These are phyloP conservation scores for Sclerurus mexicanus DNA, from an alignment of 2,113 vertebrate species.

Conservation along the genomic window DNA sequence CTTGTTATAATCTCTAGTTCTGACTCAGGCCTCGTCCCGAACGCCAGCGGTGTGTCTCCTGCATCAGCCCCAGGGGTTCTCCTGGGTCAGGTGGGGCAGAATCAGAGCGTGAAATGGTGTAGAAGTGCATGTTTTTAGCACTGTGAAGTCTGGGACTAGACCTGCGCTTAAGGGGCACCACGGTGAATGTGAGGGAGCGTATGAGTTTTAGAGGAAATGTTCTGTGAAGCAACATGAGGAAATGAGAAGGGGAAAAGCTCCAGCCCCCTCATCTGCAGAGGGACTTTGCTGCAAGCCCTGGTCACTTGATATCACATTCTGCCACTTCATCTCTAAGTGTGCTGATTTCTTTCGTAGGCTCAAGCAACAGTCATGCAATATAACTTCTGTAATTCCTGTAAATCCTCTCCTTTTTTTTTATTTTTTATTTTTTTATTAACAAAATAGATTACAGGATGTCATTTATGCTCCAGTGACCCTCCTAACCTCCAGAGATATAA, in stretches of 20 bases:
- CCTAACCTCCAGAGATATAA: not conserved
- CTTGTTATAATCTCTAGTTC: not conserved
- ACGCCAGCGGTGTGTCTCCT: rapidly evolving
- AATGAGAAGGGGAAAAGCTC: not conserved
- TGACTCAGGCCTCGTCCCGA: not conserved
- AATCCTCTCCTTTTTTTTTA: not conserved
- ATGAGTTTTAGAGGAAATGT: not conserved
- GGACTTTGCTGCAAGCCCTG: not conserved
- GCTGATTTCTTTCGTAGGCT: not conserved
- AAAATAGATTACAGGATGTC: not conserved
- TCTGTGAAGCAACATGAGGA: not conserved
- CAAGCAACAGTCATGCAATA: not conserved
- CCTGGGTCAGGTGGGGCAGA: not conserved
- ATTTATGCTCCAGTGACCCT: not conserved
- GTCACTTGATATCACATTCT: not conserved
- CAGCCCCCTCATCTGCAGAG: not conserved
- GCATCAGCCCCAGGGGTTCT: not conserved
- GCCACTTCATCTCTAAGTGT: not conserved
- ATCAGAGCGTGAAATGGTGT: not conserved
- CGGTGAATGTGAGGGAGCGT: not conserved
- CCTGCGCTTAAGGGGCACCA: not conserved
- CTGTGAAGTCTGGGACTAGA: not conserved
- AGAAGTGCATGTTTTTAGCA: not conserved
- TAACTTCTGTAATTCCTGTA: not conserved
- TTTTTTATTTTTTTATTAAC: not conserved